phyloP scores from a whole-genome alignment of 2,797 vertebrate species.

The Galaxias olidus region DNA sequence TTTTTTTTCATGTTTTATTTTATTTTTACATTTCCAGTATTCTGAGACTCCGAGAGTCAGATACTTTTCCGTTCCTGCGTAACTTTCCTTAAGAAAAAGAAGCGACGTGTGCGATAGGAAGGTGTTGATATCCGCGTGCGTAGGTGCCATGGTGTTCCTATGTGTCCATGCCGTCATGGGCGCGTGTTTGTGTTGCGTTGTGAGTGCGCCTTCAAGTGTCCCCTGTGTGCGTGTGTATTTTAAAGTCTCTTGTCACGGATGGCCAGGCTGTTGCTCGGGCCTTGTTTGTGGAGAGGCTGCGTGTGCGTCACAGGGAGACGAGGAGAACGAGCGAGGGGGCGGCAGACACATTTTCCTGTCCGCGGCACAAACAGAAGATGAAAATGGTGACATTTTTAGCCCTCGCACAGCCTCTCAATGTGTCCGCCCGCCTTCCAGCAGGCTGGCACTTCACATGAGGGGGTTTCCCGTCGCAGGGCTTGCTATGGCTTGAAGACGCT shows the following conservation, averaged over 20 bases:
- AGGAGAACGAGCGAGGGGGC: slow-evolving; percentile 66
- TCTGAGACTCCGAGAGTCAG: slow-evolving; percentile 41
- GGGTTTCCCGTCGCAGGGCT: slow-evolving; percentile 60
- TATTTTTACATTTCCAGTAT: slow-evolving; percentile 46
- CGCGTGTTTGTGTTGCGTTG: slow-evolving; percentile 21
- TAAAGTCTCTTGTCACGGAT: slow-evolving; percentile 68
- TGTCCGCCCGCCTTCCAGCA: slow-evolving; percentile 66
- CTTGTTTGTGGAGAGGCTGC: slow-evolving; percentile 66
- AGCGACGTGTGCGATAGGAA: not conserved
- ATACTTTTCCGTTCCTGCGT: slow-evolving; percentile 25
- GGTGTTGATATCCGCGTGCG: not conserved
- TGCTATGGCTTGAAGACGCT: too few species aligned
- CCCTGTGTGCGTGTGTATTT: slow-evolving; percentile 37
- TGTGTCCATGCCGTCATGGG: not conserved
- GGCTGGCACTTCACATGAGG: slow-evolving; percentile 58
- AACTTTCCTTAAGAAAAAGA: too few species aligned
- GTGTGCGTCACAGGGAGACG: slow-evolving; percentile 78
- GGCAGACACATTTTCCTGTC: slow-evolving; percentile 75
- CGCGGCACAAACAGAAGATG: slow-evolving; percentile 58
- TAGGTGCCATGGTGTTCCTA: slow-evolving; percentile 1
- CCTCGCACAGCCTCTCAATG: slow-evolving; percentile 51
- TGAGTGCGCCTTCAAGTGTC: too few species aligned
- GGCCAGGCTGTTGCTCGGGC: slow-evolving; percentile 70
- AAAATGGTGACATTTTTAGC: slow-evolving; percentile 72
- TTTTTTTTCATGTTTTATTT: slow-evolving; percentile 26